Percentiles rank a stretch among this genome's conserved stretches.
phyloP scores from a whole-genome alignment of 2,113 vertebrate genomes.

The Gnathonemus echidnorhynchus region DNA sequence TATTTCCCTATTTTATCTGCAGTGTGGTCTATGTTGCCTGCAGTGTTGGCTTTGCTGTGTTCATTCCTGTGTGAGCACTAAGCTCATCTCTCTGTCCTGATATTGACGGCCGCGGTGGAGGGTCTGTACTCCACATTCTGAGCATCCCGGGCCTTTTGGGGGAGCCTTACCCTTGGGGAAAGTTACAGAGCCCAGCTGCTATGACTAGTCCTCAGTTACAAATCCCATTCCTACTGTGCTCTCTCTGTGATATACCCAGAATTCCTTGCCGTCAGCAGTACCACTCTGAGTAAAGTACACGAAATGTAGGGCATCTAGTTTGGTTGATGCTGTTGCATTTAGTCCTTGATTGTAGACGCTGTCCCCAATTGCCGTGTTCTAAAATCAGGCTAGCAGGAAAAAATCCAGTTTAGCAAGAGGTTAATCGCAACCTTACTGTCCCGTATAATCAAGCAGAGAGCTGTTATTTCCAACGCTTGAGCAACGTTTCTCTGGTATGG shows the following conservation, averaged over 20 bases:
- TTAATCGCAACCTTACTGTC: slow-evolving; percentile 34
- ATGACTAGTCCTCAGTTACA: not conserved
- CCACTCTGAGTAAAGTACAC: not conserved
- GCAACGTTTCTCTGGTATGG: not conserved
- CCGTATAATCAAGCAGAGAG: not conserved
- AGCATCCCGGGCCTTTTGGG: not conserved
- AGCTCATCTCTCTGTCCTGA: not conserved
- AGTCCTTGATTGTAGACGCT: slow-evolving; percentile 7
- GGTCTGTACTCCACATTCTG: not conserved
- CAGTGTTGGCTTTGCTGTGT: not conserved
- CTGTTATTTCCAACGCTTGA: slow-evolving; percentile 3
- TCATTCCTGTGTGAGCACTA: not conserved
- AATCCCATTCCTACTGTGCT: not conserved
- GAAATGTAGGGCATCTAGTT: not conserved
- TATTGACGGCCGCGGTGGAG: not conserved
- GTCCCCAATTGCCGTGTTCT: slow-evolving; percentile 29
- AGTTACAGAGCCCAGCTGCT: not conserved
- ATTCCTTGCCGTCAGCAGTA: not conserved
- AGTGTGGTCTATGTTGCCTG: not conserved
- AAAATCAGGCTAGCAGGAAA: slow-evolving; percentile 33
- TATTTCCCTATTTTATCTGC: not conserved
- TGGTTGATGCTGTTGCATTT: not conserved
- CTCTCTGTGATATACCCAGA: not conserved
- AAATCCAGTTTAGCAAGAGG: slow-evolving; percentile 41
- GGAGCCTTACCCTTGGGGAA: not conserved